Conservation (phyloP, 2,113 vertebrate genomes). For the Paramisgurnus dabryanus region DNA sequence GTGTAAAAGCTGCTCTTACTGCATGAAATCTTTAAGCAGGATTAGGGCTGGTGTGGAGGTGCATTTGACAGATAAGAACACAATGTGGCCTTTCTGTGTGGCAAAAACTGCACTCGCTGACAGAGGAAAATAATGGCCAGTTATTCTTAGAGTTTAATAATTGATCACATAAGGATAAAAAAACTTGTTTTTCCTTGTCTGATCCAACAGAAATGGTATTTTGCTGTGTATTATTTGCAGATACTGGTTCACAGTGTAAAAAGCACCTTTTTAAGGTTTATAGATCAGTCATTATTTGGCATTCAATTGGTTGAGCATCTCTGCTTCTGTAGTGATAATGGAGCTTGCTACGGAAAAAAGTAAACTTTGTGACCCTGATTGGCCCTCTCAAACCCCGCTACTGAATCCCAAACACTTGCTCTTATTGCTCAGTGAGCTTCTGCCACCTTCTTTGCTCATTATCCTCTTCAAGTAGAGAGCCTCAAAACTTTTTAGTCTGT, state of each 20-base stretch:
- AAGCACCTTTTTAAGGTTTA: background rate
- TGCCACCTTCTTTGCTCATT: slow-evolving; percentile 13
- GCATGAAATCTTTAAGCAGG: background rate
- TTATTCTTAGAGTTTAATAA: background rate
- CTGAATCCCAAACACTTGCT: background rate
- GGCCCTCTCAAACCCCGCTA: background rate
- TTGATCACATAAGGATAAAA: background rate
- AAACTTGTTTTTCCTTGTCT: background rate
- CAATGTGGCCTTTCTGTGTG: background rate
- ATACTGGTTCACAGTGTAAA: background rate
- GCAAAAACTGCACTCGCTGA: slow-evolving; percentile 1
- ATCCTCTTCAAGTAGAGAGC: slow-evolving; percentile 12
- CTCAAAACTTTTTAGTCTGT: background rate
- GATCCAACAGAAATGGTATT: background rate
- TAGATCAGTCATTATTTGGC: background rate
- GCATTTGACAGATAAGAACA: slow-evolving; percentile 22
- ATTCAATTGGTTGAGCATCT: background rate
- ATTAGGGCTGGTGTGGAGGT: slow-evolving; percentile 34
- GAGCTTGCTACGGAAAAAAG: background rate
- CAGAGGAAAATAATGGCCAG: background rate
- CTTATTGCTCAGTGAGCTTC: background rate
- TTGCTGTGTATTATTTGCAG: too few species aligned
- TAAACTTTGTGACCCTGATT: slow-evolving; percentile 19
- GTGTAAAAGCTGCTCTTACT: background rate
- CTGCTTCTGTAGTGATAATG: background rate